Base-by-base conservation (phyloP, 2,797 vertebrate genomes). In the Gymnoscopelus braueri region DNA sequence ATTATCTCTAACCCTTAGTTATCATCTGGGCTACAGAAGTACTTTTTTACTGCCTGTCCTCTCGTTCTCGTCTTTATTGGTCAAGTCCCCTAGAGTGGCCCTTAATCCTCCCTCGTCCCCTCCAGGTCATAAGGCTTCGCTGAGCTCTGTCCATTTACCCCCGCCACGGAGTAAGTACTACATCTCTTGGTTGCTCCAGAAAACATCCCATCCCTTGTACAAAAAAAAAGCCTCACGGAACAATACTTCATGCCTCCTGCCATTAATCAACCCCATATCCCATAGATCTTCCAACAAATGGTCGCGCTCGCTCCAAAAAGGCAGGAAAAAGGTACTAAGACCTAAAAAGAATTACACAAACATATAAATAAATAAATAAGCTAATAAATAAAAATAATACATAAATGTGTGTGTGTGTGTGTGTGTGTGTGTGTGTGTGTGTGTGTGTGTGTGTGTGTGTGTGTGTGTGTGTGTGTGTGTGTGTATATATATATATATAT, bases 211-310 rank as follows among this genome's bases (percentile, higher is more conserved):
- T 39, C 35, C 35, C 60, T 49, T 60, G 69, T 87, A 87, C 88
- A 87, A 88, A 89, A 75, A 75, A 84, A 84, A 82, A 79, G 35
- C 71, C 74, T 77, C 85, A 87, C 88, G 83, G 77, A 83, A 47
- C 63, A 71, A 78, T 57, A 64, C 76, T 75, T 78, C 55, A 72
- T 78, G 79, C 50, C 26, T 74, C 7, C n/a, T 64, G 53, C 69
- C 63, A 86, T 88, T 82, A 79, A 91, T 87, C 84, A 87, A 75
- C 75, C 48, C 29, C 67, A 66, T 65, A 84, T 83, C 63, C 54
- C 55, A 75, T 50, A 67, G 71, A 90, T 90, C 74, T 72, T 35
- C 26, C 60, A 73, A 77, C 53, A 74, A 83, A 76, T 26, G 62
- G 49, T 65, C 67, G 57, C 26, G 26, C 26, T 29, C 26, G 26